A percentile compares a stretch with the other conserved stretches of the same genome.
Evolutionary conservation across 2,888 invertebrate genomes (phyloP).

Genomic region (Ennomos quercinarius): DNA sequence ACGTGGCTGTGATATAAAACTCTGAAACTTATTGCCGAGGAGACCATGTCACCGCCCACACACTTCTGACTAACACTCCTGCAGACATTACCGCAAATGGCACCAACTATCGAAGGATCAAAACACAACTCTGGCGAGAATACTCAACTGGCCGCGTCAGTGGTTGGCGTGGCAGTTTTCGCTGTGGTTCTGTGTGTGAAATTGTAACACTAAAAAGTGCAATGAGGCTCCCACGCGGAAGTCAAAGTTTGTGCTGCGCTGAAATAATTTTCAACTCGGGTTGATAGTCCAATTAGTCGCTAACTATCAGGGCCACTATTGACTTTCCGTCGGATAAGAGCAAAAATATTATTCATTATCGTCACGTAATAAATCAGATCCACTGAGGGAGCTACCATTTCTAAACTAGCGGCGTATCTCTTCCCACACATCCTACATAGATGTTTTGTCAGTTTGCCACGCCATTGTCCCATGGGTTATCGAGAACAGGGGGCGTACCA

Average conservation of each 20-base stretch:
- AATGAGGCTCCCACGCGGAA: constrained; percentile 64
- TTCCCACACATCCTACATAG: too few relatives aligned
- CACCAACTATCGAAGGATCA: constrained; percentile 7
- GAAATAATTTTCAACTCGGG: constrained; percentile 50
- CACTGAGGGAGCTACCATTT: constrained; percentile 4
- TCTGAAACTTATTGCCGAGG: constrained; percentile 58
- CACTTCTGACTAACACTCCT: neutral
- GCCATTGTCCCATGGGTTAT: neutral
- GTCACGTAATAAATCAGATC: constrained; percentile 34
- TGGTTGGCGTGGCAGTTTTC: neutral
- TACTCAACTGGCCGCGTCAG: constrained; percentile 1
- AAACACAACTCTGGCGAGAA: neutral
- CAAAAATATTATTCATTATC: constrained; percentile 15
- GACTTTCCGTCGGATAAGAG: constrained; percentile 8
- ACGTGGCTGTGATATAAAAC: constrained; percentile 65
- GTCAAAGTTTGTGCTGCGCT: constrained; percentile 50
- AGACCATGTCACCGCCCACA: constrained; percentile 43
- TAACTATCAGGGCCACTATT: constrained; percentile 3
- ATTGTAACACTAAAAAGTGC: constrained; percentile 39
- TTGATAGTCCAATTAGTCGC: constrained; percentile 46
- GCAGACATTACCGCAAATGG: neutral
- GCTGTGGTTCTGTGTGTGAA: neutral
- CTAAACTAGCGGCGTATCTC: too few relatives aligned
- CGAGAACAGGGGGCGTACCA: too few relatives aligned
- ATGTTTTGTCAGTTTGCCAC: too few relatives aligned